Conservation (phyloP, 2,113 vertebrate genomes). For the Columbina picui region DNA sequence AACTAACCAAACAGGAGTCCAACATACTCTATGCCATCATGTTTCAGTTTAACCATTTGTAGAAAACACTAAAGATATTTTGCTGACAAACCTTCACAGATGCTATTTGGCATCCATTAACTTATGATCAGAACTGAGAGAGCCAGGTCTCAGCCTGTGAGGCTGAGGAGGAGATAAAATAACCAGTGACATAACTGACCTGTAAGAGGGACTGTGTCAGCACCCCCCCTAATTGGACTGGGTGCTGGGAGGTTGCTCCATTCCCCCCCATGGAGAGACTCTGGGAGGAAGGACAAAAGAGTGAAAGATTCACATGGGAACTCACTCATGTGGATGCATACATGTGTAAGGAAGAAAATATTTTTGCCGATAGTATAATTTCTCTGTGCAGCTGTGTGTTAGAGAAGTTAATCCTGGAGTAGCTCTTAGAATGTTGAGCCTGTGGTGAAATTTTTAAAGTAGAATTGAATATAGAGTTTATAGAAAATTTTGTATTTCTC, state of each 20-base stretch:
- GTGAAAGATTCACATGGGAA: not conserved
- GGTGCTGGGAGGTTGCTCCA: not conserved
- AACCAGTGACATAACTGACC: not conserved
- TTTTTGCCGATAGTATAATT: not conserved
- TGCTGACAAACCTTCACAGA: not conserved
- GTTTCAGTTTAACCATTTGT: not conserved
- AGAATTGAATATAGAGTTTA: not conserved
- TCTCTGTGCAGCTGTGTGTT: not conserved
- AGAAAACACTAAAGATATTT: not conserved
- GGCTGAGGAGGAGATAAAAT: not conserved
- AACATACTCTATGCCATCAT: not conserved
- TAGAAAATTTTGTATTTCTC: not conserved
- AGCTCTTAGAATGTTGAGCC: not conserved
- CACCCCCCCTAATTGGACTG: not conserved
- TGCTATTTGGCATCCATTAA: not conserved
- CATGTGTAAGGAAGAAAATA: not conserved
- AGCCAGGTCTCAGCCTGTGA: not conserved
- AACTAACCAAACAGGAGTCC: not conserved
- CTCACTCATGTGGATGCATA: not conserved
- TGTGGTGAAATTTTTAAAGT: not conserved
- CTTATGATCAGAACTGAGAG: not conserved
- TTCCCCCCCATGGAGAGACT: not conserved
- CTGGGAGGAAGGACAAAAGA: not conserved
- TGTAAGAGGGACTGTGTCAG: not conserved
- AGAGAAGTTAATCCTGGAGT: not conserved